These are phyloP conservation scores for Eupithecia dodoneata DNA, from an alignment of 2,888 invertebrate species.

Conservation along the genomic window DNA sequence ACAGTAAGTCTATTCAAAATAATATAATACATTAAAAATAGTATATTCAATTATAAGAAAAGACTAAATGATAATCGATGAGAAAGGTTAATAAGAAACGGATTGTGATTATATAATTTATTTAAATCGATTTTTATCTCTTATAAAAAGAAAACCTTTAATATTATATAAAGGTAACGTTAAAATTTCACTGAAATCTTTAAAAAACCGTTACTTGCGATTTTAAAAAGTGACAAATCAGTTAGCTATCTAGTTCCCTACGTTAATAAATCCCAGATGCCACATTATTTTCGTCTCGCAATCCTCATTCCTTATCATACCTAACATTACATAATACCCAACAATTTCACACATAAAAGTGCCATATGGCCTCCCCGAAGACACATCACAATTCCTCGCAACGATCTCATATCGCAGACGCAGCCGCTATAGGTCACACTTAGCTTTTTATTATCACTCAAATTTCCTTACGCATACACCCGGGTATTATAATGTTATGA, in stretches of 20 bases:
- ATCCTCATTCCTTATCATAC: slow-evolving; percentile 33
- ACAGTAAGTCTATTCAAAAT: background rate
- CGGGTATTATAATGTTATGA: slow-evolving; percentile 70
- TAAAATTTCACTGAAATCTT: background rate
- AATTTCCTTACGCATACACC: slow-evolving; percentile 72
- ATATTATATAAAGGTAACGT: no score
- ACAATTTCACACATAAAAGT: slow-evolving; percentile 53
- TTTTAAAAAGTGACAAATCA: background rate
- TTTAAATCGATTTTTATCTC: no score
- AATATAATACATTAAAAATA: background rate
- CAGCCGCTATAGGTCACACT: slow-evolving; percentile 43
- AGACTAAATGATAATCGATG: no score
- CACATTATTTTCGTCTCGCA: slow-evolving; percentile 5
- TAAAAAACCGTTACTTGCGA: background rate
- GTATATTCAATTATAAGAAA: no score
- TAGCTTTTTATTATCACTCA: slow-evolving; percentile 76
- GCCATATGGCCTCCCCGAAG: slow-evolving; percentile 30
- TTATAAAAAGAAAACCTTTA: no score
- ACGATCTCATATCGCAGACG: slow-evolving; percentile 33
- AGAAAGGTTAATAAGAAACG: no score
- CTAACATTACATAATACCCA: slow-evolving; percentile 37
- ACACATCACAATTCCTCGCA: slow-evolving; percentile 32
- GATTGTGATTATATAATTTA: no score
- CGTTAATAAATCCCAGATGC: background rate
- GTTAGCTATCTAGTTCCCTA: background rate